These are phyloP conservation scores for Papilio polytes DNA, from an alignment of 1,140 invertebrate genomes.

Conservation along the genomic window DNA sequence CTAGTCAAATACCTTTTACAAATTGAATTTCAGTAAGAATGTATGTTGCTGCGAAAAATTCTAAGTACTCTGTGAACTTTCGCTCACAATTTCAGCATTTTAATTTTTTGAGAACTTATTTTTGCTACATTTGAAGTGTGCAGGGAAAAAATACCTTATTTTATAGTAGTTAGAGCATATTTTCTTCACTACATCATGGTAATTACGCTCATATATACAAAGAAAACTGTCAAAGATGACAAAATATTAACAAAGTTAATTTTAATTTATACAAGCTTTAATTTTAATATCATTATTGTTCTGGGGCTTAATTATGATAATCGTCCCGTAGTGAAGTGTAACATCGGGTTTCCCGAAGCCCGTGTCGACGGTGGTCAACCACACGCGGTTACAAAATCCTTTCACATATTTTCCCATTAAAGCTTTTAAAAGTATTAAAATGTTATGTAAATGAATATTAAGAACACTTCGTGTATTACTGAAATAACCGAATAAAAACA, in stretches of 20 bases:
- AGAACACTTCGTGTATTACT: background rate
- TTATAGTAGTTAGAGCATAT: background rate
- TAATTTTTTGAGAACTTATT: background rate
- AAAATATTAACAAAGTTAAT: too few species aligned
- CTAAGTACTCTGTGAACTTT: background rate
- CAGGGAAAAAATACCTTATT: background rate
- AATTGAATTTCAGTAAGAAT: conserved; percentile 24
- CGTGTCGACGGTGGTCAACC: background rate
- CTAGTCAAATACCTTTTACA: background rate
- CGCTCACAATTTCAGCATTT: background rate
- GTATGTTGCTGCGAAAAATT: background rate
- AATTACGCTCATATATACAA: too few species aligned
- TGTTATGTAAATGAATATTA: background rate
- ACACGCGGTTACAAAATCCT: background rate
- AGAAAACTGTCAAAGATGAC: too few species aligned
- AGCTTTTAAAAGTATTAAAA: background rate
- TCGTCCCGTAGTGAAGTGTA: background rate
- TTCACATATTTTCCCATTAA: background rate
- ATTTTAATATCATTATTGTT: background rate
- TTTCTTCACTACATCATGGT: too few species aligned
- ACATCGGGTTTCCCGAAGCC: background rate
- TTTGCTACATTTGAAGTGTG: background rate
- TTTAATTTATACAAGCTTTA: too few species aligned
- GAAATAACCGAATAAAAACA: too few species aligned
- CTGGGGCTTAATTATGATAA: background rate